phyloP scores from a whole-genome alignment of 2,797 vertebrate genomes.

The Carduelis carduelis region DNA sequence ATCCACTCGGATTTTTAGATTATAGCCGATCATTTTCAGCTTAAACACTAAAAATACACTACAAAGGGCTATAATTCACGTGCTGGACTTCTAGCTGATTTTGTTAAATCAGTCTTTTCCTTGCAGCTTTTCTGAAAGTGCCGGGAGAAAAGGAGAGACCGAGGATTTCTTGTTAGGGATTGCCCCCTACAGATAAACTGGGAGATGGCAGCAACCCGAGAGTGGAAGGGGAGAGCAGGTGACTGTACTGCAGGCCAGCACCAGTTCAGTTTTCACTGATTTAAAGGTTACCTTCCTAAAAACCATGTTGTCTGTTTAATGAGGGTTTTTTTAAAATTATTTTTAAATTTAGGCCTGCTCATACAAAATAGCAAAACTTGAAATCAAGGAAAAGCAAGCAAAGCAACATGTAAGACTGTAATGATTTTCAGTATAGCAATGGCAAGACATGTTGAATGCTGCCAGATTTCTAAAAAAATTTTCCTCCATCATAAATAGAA shows the following conservation, averaged over 20 bases:
- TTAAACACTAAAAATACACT: background rate
- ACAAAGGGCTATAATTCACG: background rate
- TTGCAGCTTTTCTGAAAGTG: slow-evolving; percentile 22
- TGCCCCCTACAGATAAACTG: slow-evolving; percentile 71
- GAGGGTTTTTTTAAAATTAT: background rate
- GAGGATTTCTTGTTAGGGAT: slow-evolving; percentile 63
- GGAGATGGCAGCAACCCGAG: background rate
- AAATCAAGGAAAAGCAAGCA: background rate
- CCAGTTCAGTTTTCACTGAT: background rate
- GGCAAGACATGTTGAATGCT: background rate
- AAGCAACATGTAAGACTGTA: background rate
- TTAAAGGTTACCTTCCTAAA: background rate
- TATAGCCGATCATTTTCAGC: background rate
- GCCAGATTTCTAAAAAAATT: background rate
- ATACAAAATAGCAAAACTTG: background rate
- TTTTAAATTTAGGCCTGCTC: background rate
- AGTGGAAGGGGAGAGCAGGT: background rate
- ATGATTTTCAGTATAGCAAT: background rate
- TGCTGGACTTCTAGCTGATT: background rate
- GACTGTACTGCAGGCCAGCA: background rate
- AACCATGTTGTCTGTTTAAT: background rate
- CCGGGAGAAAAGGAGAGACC: background rate
- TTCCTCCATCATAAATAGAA: background rate
- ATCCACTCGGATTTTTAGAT: background rate
- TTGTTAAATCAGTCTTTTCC: slow-evolving; percentile 51